phyloP scores from a whole-genome alignment of 2,888 invertebrate species.

The Temnothorax ravouxi region DNA sequence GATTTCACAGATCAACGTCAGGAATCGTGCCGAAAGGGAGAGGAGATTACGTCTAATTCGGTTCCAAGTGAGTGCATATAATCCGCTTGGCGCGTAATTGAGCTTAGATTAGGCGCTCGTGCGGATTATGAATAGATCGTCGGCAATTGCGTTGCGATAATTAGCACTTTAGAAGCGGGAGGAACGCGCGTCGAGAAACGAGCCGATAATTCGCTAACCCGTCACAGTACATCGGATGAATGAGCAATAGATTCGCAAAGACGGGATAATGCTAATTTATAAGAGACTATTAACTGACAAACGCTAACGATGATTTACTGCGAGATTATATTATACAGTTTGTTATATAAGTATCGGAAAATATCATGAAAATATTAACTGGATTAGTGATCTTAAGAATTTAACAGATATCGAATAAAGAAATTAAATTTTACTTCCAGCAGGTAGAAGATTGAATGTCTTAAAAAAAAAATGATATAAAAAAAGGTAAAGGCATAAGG shows the following conservation, averaged over 20 bases:
- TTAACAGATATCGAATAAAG: neutral
- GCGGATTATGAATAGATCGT: conserved; percentile 74
- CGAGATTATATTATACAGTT: neutral
- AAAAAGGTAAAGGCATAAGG: neutral
- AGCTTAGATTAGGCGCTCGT: conserved; percentile 61
- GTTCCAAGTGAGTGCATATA: conserved; percentile 68
- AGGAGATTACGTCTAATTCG: conserved; percentile 61
- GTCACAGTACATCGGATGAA: neutral
- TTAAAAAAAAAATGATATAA: neutral
- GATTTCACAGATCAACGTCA: conserved; percentile 67
- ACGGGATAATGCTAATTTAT: conserved; percentile 37
- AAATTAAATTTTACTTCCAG: neutral
- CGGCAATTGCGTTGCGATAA: conserved; percentile 49
- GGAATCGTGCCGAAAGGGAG: conserved; percentile 24
- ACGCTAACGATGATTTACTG: conserved; percentile 20
- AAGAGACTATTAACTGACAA: conserved; percentile 27
- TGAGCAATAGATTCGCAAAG: conserved; percentile 29
- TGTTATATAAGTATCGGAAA: neutral
- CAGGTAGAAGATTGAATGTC: neutral
- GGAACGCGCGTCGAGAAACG: conserved; percentile 32
- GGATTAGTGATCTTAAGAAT: neutral
- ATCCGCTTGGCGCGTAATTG: conserved; percentile 70
- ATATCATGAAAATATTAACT: neutral
- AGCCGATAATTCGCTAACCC: conserved; percentile 38
- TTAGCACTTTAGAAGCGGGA: conserved; percentile 38